Evolutionary conservation across 2,888 invertebrate genomes (phyloP), one percentile per base, ranked within the genome.

Genomic region (Vanessa cardui): DNA sequence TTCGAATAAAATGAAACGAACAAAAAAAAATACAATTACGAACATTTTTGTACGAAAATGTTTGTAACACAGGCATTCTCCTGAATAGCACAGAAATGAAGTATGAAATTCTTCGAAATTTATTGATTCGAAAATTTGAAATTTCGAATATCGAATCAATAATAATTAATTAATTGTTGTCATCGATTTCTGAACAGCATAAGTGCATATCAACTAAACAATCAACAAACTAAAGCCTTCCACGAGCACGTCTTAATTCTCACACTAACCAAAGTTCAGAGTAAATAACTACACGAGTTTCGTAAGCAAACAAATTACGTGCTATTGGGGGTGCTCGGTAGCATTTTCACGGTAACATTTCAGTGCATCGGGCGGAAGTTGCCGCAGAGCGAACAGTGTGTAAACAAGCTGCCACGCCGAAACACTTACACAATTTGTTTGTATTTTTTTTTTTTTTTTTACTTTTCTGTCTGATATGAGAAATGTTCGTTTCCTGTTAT

Each of bases 301-400:
- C 56, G 60, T 61, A 56, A 66, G 58, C 61, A 69, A 71, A 69
- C 66, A 69, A 70, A 64, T 71, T 69, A 70, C 62, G 46, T 69
- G 62, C 50, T 64, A 71, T 60, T 64, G 71, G 63, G 82, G 76
- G 69, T 56, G 44, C 21, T 69, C 62, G 58, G 44, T 56, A 64
- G 61, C 62, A 45, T 59, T 65, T 65, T 39, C 62, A 52, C 46
- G 54, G 81, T 80, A 86, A 85, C 84, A 81, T 85, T 85, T 83
- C 76, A 80, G 78, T 77, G 81, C 83, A 82, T 75, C 76, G 80
- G 75, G 74, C 82, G 87, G 85, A 88, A 85, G 83, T 80, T 78
- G 77, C 80, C 78, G 77, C 74, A 76, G 79, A 78, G 77, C 80
- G 81, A 78, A 75, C 78, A 69, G 74, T 76, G 78, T 81, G 84